These are phyloP conservation scores for Synergus japonicus DNA, from an alignment of 2,888 invertebrate genomes.

Conservation along the genomic window DNA sequence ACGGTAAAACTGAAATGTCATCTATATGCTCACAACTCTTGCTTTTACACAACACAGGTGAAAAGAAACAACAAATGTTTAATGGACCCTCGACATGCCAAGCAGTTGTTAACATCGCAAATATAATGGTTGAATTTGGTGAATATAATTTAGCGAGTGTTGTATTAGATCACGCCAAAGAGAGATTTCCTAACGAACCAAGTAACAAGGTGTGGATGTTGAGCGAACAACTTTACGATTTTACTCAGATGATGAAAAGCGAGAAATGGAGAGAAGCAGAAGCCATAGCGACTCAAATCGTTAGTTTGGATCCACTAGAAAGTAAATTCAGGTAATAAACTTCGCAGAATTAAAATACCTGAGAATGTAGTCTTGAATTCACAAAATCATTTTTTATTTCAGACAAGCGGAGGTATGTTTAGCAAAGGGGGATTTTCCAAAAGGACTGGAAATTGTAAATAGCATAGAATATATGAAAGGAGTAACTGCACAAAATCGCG, in stretches of 20 bases:
- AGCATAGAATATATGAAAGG: slow-evolving; percentile 63
- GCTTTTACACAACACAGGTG: slow-evolving; percentile 86
- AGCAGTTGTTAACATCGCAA: slow-evolving; percentile 84
- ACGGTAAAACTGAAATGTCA: slow-evolving; percentile 92
- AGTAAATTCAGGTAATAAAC: slow-evolving; percentile 74
- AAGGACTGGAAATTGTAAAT: slow-evolving; percentile 66
- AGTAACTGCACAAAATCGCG: slow-evolving; percentile 74
- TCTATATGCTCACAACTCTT: slow-evolving; percentile 89
- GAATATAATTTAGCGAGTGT: slow-evolving; percentile 80
- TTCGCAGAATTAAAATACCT: background rate
- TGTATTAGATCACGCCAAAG: slow-evolving; percentile 82
- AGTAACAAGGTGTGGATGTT: slow-evolving; percentile 82
- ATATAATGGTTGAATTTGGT: slow-evolving; percentile 80
- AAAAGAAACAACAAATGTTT: slow-evolving; percentile 78
- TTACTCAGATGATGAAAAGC: slow-evolving; percentile 77
- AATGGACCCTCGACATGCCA: slow-evolving; percentile 85
- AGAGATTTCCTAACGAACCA: slow-evolving; percentile 83
- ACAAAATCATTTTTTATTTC: slow-evolving; percentile 43
- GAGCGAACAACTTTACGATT: slow-evolving; percentile 81
- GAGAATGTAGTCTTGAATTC: background rate
- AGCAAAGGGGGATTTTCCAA: slow-evolving; percentile 74
- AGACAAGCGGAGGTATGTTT: slow-evolving; percentile 75
- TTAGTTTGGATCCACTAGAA: slow-evolving; percentile 78
- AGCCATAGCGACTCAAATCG: slow-evolving; percentile 77
- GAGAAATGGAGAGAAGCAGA: slow-evolving; percentile 79